phyloP scores from a whole-genome alignment of 2,797 vertebrate genomes.

The Odontamblyopus lacepedii region DNA sequence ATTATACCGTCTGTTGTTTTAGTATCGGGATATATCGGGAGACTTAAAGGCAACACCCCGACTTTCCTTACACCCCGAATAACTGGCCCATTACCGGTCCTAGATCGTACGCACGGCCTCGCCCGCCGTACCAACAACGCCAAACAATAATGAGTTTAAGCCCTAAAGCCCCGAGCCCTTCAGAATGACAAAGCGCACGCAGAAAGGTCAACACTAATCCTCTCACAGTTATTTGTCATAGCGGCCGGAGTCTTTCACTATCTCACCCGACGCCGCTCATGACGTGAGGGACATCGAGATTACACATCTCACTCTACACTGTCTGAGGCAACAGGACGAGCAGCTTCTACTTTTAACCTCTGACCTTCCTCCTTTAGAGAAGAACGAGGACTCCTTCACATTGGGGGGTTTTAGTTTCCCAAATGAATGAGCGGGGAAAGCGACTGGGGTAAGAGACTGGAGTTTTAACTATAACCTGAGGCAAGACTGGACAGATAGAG shows the following conservation, averaged over 20 bases:
- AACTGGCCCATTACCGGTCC: neutral
- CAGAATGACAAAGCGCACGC: slow-evolving; percentile 20
- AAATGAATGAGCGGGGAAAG: too few relatives aligned
- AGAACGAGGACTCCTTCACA: neutral
- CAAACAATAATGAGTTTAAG: slow-evolving; percentile 15
- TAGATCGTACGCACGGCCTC: neutral
- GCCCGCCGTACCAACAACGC: neutral
- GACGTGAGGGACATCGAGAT: slow-evolving; percentile 27
- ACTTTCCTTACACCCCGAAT: neutral
- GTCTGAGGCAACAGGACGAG: neutral
- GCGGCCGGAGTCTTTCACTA: slow-evolving; percentile 19
- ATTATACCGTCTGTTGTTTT: too few relatives aligned
- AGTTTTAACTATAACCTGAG: too few relatives aligned
- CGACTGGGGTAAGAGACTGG: too few relatives aligned
- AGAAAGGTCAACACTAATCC: slow-evolving; percentile 37
- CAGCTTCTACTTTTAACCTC: neutral
- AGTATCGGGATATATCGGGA: too few relatives aligned
- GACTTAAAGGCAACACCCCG: too few relatives aligned
- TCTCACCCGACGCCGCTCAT: slow-evolving; percentile 23
- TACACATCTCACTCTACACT: neutral
- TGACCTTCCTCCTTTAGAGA: neutral
- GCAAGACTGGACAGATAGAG: too few relatives aligned
- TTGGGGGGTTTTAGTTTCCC: too few relatives aligned
- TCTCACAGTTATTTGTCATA: slow-evolving; percentile 33
- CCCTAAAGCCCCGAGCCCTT: slow-evolving; percentile 19